Base-by-base conservation (phyloP, 2,888 invertebrate genomes). In the Phlogophora meticulosa region DNA sequence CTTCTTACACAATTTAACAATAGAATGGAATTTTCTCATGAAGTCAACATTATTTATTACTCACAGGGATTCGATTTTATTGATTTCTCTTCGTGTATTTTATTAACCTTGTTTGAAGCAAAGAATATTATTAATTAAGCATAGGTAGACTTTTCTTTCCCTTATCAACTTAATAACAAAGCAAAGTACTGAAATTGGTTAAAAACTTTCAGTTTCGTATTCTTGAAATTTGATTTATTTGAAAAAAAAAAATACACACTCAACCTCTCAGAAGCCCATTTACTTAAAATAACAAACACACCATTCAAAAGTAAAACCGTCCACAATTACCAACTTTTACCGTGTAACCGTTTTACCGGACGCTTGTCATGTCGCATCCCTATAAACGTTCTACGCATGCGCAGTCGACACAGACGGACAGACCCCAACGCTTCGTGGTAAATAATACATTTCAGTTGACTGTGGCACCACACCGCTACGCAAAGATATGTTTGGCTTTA, bases 361-460 rank as follows among this genome's bases (percentile, higher is more conserved):
- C 28, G 9, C 4, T 17, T 22, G n/a, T 0, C 22, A 10, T 45
- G 61, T 69, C 80, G 22, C 91, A 68, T 80, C 92, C 78, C 91
- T 93, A 88, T 63, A 78, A 83, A 84, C 70, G 78, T 77, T 79
- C 72, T 73, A 85, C 90, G 84, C 94, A 92, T 93, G 94, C 94
- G 93, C 90, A 84, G 43, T 83, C 45, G 38, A 59, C 13, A 57
- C 72, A 84, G 84, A 81, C 78, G 80, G 76, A 67, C 58, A 83
- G 81, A 84, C 81, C 78, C 77, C 79, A 80, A 70, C 79, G 81
- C 82, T 85, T 84, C 84, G 86, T 87, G 83, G 88, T 91, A 88
- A 92, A 92, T 92, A 92, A 89, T 90, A 88, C 86, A 90, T 90
- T 80, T 73, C 70, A 72, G 80, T 69, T 59, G 72, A 78, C 78